Base-by-base conservation (phyloP, 2,888 invertebrate species). In the Apodemia hepburni region DNA sequence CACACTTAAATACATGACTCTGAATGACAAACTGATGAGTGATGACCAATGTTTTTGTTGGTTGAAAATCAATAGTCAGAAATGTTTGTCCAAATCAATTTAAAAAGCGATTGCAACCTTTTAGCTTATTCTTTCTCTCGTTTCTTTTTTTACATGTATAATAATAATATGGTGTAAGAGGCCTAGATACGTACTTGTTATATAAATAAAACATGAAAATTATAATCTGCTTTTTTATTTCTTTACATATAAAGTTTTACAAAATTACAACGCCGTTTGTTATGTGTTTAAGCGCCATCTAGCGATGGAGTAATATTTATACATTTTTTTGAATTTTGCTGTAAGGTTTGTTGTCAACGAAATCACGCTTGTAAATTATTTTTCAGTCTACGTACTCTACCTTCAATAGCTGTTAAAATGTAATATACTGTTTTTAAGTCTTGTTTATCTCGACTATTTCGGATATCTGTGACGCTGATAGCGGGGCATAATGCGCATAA, bases 331-430 rank as follows among this genome's bases (percentile, higher is more conserved):
- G 4, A 15, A 42, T 42, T 42, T 42, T 6, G 6, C 42, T 15
- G 42, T 42, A 12, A 3, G 42, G 15, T 15, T 42, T 42, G 15
- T 42, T 42, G 4, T 4, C 2, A 35, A 15, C 42, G 17, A 47
- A 8, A 8, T 57, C 70, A 75, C 63, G 58, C 65, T 3, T 67
- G 68, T 35, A 78, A 64, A 63, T 76, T 75, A 7, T 75, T 70
- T 66, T 82, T 86, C 12, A 89, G 65, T 65, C 88, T 75, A 6
- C 85, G 75, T 33, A 89, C 70, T 59, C 89, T 78, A 12, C 89
- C 87, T 68, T 90, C 89, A 58, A 90, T 85, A 4, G 86, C 82
- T 0, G 81, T 73, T 0, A 89, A 69, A 69, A 84, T 79, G 62
- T 70, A 77, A 68, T 89, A 88, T 4, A 85, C 79, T 0, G 79